A percentile compares a stretch with the other conserved stretches of the same genome.
phyloP scores from a whole-genome alignment of 64 coral and sea anemone genomes.

The Montipora sp. region DNA sequence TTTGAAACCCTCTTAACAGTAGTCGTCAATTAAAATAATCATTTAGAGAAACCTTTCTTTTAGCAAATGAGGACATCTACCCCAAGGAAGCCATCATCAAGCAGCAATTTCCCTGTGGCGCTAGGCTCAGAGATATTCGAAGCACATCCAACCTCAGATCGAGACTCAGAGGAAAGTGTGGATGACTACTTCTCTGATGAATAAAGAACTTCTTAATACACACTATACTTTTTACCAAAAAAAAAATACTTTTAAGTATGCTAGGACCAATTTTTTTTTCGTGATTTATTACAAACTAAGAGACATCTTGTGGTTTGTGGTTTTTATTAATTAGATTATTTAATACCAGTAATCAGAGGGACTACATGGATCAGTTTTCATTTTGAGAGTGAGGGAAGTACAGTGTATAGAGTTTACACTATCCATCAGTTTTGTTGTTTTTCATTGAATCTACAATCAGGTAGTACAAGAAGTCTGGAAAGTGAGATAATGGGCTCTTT shows the following conservation, averaged over 20 bases:
- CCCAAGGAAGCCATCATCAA: conserved; percentile 27
- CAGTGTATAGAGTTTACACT: too few species aligned
- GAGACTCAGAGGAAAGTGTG: conserved; percentile 58
- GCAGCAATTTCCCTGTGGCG: not conserved
- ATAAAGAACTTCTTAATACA: not conserved
- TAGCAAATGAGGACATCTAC: conserved; percentile 56
- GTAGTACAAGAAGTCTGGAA: too few species aligned
- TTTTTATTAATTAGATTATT: too few species aligned
- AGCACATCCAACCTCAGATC: conserved; percentile 55
- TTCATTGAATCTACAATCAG: too few species aligned
- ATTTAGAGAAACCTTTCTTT: not conserved
- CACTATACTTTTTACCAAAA: not conserved
- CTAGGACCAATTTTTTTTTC: not conserved
- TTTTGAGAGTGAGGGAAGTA: too few species aligned
- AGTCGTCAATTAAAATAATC: too few species aligned
- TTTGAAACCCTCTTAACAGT: too few species aligned
- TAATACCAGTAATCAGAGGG: too few species aligned
- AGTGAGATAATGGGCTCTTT: too few species aligned
- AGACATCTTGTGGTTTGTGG: too few species aligned
- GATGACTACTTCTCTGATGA: conserved; percentile 78
- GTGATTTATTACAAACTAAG: not conserved
- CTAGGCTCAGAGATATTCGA: conserved; percentile 65
- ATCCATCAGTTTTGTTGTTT: too few species aligned
- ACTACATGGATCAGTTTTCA: too few species aligned
- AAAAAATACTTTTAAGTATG: not conserved